These are phyloP conservation scores for Lepeophtheirus nordmannii DNA, from an alignment of 2,888 invertebrate genomes.

Conservation along the genomic window DNA sequence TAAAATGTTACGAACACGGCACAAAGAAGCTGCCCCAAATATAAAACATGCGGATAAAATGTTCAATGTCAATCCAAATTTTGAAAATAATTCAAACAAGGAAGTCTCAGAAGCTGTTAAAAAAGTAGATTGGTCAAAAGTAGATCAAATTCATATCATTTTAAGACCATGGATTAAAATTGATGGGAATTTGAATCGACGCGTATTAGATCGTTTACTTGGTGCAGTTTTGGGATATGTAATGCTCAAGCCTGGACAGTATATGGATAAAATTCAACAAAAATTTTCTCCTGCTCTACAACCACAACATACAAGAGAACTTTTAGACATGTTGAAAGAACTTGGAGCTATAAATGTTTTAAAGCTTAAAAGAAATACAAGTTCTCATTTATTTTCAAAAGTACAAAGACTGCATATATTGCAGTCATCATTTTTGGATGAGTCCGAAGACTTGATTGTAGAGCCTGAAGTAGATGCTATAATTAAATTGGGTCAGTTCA, in stretches of 20 bases:
- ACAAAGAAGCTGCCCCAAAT: conserved; percentile 6
- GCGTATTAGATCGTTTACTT: conserved; percentile 50
- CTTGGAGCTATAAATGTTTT: conserved; percentile 25
- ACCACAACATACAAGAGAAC: conserved; percentile 46
- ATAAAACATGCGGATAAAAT: not conserved
- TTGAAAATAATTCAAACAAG: conserved; percentile 24
- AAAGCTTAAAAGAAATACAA: conserved; percentile 13
- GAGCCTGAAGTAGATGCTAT: conserved; percentile 41
- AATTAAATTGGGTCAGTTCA: conserved; percentile 41
- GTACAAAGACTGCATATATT: not conserved
- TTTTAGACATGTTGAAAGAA: conserved; percentile 36
- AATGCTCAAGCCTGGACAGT: conserved; percentile 45
- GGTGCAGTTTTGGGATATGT: conserved; percentile 49
- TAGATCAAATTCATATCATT: conserved; percentile 32
- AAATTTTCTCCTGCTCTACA: conserved; percentile 49
- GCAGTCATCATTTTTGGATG: conserved; percentile 1
- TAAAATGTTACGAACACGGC: conserved; percentile 38
- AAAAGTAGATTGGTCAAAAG: conserved; percentile 22
- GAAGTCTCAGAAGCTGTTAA: conserved; percentile 29
- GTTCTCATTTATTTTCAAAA: not conserved
- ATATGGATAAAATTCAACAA: conserved; percentile 41
- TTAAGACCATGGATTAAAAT: conserved; percentile 56
- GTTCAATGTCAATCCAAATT: not conserved
- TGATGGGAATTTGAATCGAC: conserved; percentile 52
- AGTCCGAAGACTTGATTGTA: conserved; percentile 34